Evolutionary conservation across 2,888 invertebrate species (phyloP).

Genomic region (Drosophila subquinaria): DNA sequence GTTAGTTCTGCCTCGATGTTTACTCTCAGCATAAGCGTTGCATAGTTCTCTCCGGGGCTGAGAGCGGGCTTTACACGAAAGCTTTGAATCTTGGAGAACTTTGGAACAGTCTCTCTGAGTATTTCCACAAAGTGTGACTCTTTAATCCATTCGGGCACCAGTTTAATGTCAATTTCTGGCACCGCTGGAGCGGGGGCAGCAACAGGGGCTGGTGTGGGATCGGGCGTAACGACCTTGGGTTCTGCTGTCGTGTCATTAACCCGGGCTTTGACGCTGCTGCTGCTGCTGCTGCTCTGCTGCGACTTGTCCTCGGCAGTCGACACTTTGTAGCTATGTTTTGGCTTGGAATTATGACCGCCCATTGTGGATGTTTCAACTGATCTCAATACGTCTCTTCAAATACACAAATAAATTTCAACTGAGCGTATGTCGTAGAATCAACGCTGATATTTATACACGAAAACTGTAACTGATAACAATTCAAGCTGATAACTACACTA

Average conservation of each 20-base stretch:
- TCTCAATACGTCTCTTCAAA: slow-evolving; percentile 14
- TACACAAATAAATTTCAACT: slow-evolving; percentile 31
- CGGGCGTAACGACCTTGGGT: background rate
- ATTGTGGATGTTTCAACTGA: slow-evolving; percentile 16
- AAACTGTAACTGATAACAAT: slow-evolving; percentile 14
- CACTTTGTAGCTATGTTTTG: slow-evolving; percentile 55
- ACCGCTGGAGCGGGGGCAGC: slow-evolving; percentile 1
- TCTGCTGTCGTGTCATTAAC: slow-evolving; percentile 10
- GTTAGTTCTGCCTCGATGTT: slow-evolving; percentile 56
- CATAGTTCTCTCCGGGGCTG: slow-evolving; percentile 78
- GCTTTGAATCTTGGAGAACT: slow-evolving; percentile 57
- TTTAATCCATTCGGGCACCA: slow-evolving; percentile 72
- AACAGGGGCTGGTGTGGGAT: background rate
- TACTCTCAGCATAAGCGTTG: slow-evolving; percentile 71
- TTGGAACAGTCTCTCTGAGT: slow-evolving; percentile 49
- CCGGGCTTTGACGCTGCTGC: background rate
- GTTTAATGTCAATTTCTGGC: background rate
- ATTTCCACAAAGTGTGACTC: slow-evolving; percentile 63
- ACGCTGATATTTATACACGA: slow-evolving; percentile 45
- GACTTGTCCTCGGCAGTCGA: slow-evolving; percentile 10
- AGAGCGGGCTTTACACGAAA: slow-evolving; percentile 58
- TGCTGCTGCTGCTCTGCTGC: background rate
- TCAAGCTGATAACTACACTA: slow-evolving; percentile 33
- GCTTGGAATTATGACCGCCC: slow-evolving; percentile 34
- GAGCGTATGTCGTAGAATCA: slow-evolving; percentile 14